Evolutionary conservation across 2,797 vertebrate genomes (phyloP).

Genomic region (Falco berigora): DNA sequence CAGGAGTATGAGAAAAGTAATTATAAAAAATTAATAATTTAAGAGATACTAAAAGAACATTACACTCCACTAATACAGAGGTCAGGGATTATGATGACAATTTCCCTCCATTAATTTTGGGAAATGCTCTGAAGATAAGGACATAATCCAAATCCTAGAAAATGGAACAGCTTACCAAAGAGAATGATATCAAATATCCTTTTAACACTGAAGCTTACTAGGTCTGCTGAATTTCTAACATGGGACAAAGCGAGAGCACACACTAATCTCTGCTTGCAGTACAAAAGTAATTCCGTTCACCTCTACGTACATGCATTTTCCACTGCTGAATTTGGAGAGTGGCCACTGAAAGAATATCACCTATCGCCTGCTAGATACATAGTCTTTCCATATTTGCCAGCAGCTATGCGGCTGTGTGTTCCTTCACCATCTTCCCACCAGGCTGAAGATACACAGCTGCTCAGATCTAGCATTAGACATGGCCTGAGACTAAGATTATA

Average conservation of each 20-base stretch:
- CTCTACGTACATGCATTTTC: not conserved
- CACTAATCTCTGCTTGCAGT: not conserved
- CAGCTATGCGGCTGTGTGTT: not conserved
- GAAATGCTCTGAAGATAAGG: not conserved
- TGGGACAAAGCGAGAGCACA: not conserved
- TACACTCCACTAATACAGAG: not conserved
- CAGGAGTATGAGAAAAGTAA: not conserved
- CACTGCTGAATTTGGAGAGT: not conserved
- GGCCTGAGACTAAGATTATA: not conserved
- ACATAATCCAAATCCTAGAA: not conserved
- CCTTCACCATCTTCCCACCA: not conserved
- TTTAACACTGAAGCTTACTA: not conserved
- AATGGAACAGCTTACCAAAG: not conserved
- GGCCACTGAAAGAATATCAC: not conserved
- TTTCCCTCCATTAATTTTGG: not conserved
- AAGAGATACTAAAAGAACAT: not conserved
- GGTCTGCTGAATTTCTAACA: not conserved
- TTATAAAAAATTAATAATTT: not conserved
- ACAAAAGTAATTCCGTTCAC: not conserved
- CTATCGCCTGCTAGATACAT: not conserved
- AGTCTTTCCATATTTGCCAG: not conserved
- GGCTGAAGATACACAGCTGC: not conserved
- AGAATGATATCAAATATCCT: not conserved
- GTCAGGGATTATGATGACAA: not conserved
- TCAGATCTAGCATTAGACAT: not conserved